Conservation (phyloP, 2,888 invertebrate genomes). For the Meteorus colon region DNA sequence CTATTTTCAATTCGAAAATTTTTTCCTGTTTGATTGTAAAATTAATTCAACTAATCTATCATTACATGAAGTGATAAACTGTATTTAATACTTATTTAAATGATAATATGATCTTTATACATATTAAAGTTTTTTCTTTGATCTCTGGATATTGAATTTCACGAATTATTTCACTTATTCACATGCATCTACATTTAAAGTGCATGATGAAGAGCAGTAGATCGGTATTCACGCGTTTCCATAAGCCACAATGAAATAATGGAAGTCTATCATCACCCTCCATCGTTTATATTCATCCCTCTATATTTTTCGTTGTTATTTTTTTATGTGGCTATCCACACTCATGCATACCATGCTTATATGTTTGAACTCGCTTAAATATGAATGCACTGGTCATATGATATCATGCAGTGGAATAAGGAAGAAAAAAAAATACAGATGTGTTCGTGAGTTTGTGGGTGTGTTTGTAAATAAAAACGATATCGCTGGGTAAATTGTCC, state of each 20-base stretch:
- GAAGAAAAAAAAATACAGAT: slow-evolving; percentile 34
- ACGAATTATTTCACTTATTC: background rate
- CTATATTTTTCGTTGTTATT: background rate
- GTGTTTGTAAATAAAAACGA: background rate
- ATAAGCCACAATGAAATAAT: slow-evolving; percentile 10
- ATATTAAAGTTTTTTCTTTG: no score
- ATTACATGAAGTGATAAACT: no score
- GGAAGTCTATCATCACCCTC: slow-evolving; percentile 18
- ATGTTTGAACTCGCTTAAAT: background rate
- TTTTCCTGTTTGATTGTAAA: no score
- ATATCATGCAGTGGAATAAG: background rate
- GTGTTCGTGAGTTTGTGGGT: background rate
- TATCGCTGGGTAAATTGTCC: background rate
- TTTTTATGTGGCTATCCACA: slow-evolving; percentile 36
- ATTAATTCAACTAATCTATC: no score
- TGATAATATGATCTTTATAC: no score
- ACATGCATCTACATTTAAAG: background rate
- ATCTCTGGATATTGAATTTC: no score
- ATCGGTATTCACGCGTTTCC: background rate
- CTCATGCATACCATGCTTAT: background rate
- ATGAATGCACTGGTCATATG: background rate
- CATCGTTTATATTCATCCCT: background rate
- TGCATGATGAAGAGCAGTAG: background rate
- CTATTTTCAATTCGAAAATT: no score
- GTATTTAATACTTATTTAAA: no score